phyloP scores from a whole-genome alignment of 2,113 vertebrate genomes.

The Falco punctatus region DNA sequence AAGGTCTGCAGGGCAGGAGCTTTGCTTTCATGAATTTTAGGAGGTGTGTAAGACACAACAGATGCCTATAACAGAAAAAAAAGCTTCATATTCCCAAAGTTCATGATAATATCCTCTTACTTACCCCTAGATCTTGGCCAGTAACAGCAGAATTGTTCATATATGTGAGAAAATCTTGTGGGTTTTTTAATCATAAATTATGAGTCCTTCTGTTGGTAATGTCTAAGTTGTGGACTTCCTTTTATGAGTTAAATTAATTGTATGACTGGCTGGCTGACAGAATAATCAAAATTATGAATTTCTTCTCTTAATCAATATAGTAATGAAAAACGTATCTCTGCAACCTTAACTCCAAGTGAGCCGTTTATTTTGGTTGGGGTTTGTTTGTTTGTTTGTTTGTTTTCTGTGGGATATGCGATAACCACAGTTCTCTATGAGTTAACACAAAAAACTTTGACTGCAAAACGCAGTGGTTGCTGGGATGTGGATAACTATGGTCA shows the following conservation, averaged over 20 bases:
- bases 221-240: neutral
- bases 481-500: accelerated
- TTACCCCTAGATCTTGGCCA: neutral
- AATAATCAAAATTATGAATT: neutral
- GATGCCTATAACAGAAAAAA: neutral
- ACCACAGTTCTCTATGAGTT: neutral
- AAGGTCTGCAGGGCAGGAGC: neutral
- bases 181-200: neutral
- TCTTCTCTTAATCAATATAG: neutral
- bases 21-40: neutral
- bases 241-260: neutral
- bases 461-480: neutral
- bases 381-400: neutral
- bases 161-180: neutral
- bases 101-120: neutral
- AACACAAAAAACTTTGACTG: neutral
- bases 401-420: neutral
- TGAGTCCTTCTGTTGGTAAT: neutral
- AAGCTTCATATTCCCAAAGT: neutral
- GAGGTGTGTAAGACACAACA: neutral
- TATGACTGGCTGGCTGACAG: neutral
- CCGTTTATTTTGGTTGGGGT: neutral
- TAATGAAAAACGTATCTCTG: neutral
- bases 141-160: neutral
- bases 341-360: neutral